Conservation (phyloP, 2,797 vertebrate genomes). For the Sylvilagus floridanus region DNA sequence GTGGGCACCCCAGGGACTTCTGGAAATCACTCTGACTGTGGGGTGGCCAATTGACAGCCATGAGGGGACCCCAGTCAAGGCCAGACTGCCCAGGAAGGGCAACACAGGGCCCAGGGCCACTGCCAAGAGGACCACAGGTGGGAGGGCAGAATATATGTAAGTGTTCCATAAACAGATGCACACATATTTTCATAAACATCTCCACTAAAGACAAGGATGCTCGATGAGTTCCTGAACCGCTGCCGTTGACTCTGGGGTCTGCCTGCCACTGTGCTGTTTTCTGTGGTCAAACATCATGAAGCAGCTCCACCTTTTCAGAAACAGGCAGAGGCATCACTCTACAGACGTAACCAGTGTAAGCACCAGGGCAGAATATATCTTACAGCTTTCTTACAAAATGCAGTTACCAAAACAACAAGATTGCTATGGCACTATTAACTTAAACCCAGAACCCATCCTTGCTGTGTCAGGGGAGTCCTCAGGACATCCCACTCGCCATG, state of each 20-base stretch:
- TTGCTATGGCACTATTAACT: neutral
- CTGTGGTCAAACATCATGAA: neutral
- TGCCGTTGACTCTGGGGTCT: neutral
- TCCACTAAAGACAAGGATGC: neutral
- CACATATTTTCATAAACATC: neutral
- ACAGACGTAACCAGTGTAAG: neutral
- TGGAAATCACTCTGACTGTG: neutral
- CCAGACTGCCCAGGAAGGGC: neutral
- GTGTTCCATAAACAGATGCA: neutral
- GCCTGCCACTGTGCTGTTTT: neutral
- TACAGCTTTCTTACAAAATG: neutral
- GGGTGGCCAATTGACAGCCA: neutral
- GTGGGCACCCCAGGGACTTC: neutral
- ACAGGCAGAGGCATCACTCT: neutral
- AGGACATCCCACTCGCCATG: neutral
- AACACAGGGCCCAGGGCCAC: neutral
- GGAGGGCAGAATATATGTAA: neutral
- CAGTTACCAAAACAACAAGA: neutral
- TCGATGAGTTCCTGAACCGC: neutral
- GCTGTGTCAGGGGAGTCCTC: neutral
- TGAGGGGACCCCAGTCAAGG: accelerated
- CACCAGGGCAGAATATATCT: neutral
- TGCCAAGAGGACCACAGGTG: neutral
- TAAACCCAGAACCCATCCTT: neutral
- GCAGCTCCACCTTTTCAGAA: neutral